These are phyloP conservation scores for Caenorhabditis zanzibari DNA, from an alignment of 2,888 invertebrate species.

Conservation along the genomic window DNA sequence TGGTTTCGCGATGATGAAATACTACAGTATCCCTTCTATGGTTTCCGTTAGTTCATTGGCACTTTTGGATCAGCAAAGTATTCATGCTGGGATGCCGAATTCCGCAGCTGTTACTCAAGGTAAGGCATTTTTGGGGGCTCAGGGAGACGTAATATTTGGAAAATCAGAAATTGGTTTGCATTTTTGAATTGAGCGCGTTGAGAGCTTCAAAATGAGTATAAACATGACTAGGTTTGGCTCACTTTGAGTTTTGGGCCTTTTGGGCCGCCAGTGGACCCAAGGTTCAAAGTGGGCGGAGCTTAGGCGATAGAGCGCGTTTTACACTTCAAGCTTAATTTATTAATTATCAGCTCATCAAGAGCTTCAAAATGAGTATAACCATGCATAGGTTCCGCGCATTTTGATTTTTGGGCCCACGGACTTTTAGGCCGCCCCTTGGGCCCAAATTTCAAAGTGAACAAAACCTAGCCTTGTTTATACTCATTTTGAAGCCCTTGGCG, in stretches of 20 bases:
- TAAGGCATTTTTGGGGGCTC: background rate
- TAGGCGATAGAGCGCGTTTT: too few relatives aligned
- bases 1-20: constrained; percentile 50
- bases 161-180: too few relatives aligned
- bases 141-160: background rate
- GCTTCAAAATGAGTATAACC: background rate
- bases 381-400: background rate
- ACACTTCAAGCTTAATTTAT: too few relatives aligned
- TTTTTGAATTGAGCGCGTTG: background rate
- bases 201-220: background rate
- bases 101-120: constrained; percentile 47
- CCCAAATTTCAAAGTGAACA: background rate
- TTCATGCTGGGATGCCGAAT: constrained; percentile 49
- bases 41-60: constrained; percentile 46
- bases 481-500: background rate
- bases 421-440: background rate
- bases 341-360: background rate
- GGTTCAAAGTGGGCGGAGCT: background rate
- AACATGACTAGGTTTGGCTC: background rate
- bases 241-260: background rate
- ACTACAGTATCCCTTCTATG: constrained; percentile 57
- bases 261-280: background rate
- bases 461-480: background rate
- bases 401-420: background rate
- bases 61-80: constrained; percentile 51